Conservation (phyloP, 2,113 vertebrate genomes). For the Datnioides undecimradiatus region DNA sequence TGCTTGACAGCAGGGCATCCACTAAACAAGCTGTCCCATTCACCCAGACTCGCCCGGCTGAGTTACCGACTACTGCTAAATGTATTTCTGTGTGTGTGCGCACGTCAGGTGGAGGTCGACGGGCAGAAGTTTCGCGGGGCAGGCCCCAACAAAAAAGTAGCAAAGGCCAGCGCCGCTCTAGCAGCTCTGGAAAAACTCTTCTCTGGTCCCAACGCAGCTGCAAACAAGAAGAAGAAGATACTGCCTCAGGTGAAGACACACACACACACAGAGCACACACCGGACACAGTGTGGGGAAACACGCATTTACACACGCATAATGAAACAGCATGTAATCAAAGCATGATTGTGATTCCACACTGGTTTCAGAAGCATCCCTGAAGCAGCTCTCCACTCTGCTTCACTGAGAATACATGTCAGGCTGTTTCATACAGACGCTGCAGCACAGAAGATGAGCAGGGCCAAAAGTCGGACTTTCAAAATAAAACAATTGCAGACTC, state of each 20-base stretch:
- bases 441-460: too few species aligned
- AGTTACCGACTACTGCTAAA: conserved; percentile 46
- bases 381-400: too few species aligned
- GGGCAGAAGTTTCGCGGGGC: conserved; percentile 98
- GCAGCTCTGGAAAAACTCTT: conserved; percentile 97
- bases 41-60: conserved; percentile 41
- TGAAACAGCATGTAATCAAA: neutral
- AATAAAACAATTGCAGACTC: too few species aligned
- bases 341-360: too few species aligned
- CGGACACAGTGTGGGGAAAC: neutral
- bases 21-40: conserved; percentile 72
- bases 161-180: conserved; percentile 98
- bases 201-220: conserved; percentile 96
- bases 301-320: neutral
- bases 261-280: neutral
- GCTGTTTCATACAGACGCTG: too few species aligned
- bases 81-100: conserved; percentile 11
- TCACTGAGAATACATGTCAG: too few species aligned
- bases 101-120: conserved; percentile 95
- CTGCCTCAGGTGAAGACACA: conserved; percentile 89
- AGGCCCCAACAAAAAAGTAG: conserved; percentile 99
- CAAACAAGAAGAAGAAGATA: conserved; percentile 98
- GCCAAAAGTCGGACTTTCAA: too few species aligned
- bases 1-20: conserved; percentile 67
- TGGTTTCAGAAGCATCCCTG: too few species aligned